Evolutionary conservation across 2,113 vertebrate genomes (phyloP), one percentile per base, ranked within the genome.

Genomic region (Ellobius talpinus): DNA sequence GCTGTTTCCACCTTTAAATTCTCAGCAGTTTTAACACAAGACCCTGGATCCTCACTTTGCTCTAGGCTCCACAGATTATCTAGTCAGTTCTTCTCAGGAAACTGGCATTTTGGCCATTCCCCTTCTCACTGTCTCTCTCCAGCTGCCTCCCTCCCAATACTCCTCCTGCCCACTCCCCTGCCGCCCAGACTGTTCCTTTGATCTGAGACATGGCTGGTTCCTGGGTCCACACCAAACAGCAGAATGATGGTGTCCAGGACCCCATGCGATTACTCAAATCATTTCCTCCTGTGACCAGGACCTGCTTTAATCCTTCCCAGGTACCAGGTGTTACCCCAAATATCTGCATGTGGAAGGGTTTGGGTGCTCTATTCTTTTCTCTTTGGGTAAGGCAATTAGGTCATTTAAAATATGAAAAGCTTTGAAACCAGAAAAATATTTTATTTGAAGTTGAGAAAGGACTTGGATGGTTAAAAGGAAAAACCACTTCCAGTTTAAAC

Each of bases 241-340:
- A 74, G 84, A 79, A 94, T 98, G 97, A 98, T 97, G 97, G 94
- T 97, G 98, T 97, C 98, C 98, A 98, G 98, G 91, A 92, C 89
- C 93, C 96, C 97, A 76, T 23, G 16, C 77, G 87, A 98, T 98
- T 98, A 98, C 78, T 94, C 93, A 98, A 97, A 98, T 98, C 96
- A 97, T 36, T 98, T 96, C 98, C 96, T 97, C 96, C 96, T 98
- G 98, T 98, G 98, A 97, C 98, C 97, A 98, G 95, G 98, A 97
- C 97, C 96, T 58, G 87, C 76, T 73, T 97, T 98, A 98, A 98
- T 98, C 90, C 81, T 97, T 98, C 94, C 98, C 98, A 98, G 98
- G 96, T 98, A 97, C 97, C 98, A 98, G 98, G 98, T 98, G 98
- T 95, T 97, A 85, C 95, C 94, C 74, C 95, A 94, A 97, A 96